phyloP scores from a whole-genome alignment of 1,140 invertebrate species.

The Hylyphantes graminicola region DNA sequence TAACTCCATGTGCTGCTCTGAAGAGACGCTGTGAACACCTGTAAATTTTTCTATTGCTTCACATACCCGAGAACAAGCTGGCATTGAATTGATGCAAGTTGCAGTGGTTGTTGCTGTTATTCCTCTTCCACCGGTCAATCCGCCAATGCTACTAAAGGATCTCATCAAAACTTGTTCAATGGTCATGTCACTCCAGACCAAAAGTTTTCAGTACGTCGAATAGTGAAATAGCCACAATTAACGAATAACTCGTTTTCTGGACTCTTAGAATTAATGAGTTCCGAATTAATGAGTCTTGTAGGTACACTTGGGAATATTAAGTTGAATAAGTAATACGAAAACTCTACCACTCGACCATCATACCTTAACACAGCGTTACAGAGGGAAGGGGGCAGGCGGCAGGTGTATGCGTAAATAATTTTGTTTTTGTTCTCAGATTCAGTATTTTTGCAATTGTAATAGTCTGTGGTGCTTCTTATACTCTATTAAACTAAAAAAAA shows the following conservation, averaged over 20 bases:
- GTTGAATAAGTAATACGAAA: too few relatives aligned
- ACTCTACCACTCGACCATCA: too few relatives aligned
- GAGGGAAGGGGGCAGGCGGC: too few relatives aligned
- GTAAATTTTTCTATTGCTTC: constrained; percentile 44
- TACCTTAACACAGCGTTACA: too few relatives aligned
- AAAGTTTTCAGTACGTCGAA: too few relatives aligned
- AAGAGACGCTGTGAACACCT: constrained; percentile 19
- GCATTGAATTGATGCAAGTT: constrained; percentile 9
- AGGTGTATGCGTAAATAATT: too few relatives aligned
- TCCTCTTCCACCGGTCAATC: constrained; percentile 62
- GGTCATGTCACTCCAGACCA: constrained; percentile 66
- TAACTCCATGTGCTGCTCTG: constrained; percentile 53
- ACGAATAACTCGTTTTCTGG: constrained; percentile 3
- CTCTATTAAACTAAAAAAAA: too few relatives aligned
- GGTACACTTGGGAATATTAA: constrained; percentile 68
- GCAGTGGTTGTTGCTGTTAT: constrained; percentile 35
- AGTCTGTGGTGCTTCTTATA: too few relatives aligned
- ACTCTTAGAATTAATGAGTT: constrained; percentile 58
- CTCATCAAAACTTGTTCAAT: constrained; percentile 64
- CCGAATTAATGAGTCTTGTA: constrained; percentile 68
- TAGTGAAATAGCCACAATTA: too few relatives aligned
- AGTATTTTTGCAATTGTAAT: too few relatives aligned
- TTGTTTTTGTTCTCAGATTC: too few relatives aligned
- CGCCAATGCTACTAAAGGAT: constrained; percentile 67
- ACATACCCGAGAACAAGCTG: neutral